Base-by-base conservation (phyloP, 2,888 invertebrate species). In the Boloria selene region DNA sequence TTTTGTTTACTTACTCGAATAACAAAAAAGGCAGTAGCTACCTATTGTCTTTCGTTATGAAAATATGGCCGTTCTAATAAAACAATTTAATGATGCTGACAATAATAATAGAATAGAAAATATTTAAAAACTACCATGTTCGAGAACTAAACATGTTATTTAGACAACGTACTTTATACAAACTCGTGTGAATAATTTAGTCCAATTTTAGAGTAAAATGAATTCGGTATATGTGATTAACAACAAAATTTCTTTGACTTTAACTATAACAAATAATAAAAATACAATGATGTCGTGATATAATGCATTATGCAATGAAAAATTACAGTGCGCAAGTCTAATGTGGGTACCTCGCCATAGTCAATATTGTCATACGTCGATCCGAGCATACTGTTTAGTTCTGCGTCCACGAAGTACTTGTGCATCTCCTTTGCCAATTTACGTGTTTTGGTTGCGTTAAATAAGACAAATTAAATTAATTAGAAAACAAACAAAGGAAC, bases 341-440 rank as follows among this genome's bases (percentile, higher is more conserved):
- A 53, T 59, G 53, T 62, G 13, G 50, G 55, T 92, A 93, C 93
- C 93, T 93, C 92, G 71, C 79, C 79, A 81, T 88, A 91, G 60
- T 93, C 92, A 79, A 88, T 82, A 86, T 81, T 93, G 81, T 94
- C 94, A 90, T 93, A 93, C 80, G 93, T 90, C 72, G 93, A 89
- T 87, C 93, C 93, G 87, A 94, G 93, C 94, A 95, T 95, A 87
- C 95, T 94, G 89, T 95, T 95, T 92, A 96, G 94, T 93, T 96
- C 96, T 80, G 95, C 96, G 85, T 96, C 95, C 94, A 95, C 95
- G 94, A 95, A 95, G 94, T 95, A 95, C 89, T 94, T 95, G 94
- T 95, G 95, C 94, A 95, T 95, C 94, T 94, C 94, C 95, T 95
- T 93, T 92, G 92, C 88, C 88, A 90, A 90, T 88, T 85, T 86